These are phyloP conservation scores for Pterocles burchelli DNA, from an alignment of 2,113 vertebrate genomes.

Conservation along the genomic window DNA sequence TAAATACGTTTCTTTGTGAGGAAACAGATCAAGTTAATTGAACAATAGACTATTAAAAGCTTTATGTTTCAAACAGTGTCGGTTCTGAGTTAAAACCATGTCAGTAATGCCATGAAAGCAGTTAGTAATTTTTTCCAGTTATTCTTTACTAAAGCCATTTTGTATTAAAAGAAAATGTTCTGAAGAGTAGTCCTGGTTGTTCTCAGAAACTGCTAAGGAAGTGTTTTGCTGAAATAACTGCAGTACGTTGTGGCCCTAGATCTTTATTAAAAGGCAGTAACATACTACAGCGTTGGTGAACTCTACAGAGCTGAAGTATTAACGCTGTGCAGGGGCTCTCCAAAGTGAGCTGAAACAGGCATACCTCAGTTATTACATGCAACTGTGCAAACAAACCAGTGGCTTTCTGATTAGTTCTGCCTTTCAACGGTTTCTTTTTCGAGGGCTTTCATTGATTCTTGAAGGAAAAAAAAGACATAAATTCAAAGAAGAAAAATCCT, in stretches of 20 bases:
- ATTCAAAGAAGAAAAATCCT: not conserved
- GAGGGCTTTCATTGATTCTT: not conserved
- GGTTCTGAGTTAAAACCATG: not conserved
- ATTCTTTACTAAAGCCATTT: not conserved
- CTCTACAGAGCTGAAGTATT: not conserved
- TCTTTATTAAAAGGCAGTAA: not conserved
- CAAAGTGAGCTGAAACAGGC: not conserved
- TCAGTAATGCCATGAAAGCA: not conserved
- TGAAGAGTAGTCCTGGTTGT: not conserved
- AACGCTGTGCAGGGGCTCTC: not conserved
- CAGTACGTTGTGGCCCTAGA: not conserved
- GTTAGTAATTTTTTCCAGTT: not conserved
- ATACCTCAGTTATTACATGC: not conserved
- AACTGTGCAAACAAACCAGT: not conserved
- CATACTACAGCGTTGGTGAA: not conserved
- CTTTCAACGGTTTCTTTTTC: not conserved
- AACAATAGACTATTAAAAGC: not conserved
- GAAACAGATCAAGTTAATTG: not conserved
- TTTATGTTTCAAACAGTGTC: not conserved
- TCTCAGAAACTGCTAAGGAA: not conserved
- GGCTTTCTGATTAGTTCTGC: not conserved
- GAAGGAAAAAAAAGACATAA: not conserved
- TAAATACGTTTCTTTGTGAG: not conserved
- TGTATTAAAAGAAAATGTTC: not conserved
- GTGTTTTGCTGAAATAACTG: not conserved